Evolutionary conservation across 2,113 vertebrate species (phyloP).

Genomic region (Anolis sagrei): DNA sequence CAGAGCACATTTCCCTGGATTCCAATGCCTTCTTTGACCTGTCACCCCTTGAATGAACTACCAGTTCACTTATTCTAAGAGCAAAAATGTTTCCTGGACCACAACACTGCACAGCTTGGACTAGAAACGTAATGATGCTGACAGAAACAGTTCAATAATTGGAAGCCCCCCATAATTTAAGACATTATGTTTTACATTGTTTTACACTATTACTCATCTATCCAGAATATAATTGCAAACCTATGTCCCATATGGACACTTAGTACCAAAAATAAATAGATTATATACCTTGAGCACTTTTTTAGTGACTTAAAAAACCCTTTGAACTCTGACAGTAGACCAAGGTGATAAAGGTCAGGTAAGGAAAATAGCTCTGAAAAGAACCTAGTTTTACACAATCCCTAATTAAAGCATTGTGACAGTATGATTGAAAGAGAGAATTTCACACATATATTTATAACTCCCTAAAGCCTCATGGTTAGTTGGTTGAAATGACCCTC

Average conservation of each 20-base stretch:
- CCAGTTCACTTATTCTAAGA: no score
- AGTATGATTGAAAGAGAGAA: neutral
- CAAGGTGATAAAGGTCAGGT: neutral
- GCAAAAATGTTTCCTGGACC: no score
- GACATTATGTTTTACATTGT: neutral
- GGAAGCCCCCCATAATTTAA: no score
- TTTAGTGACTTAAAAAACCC: no score
- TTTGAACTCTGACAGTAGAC: neutral
- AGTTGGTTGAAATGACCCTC: neutral
- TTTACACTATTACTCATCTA: neutral
- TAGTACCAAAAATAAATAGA: neutral
- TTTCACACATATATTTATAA: neutral
- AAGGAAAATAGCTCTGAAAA: no score
- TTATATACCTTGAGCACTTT: neutral
- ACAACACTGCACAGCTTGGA: no score
- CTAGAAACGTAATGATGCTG: no score
- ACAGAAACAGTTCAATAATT: no score
- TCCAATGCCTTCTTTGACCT: no score
- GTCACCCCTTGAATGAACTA: no score
- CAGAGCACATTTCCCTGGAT: no score
- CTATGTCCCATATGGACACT: neutral
- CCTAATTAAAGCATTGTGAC: neutral
- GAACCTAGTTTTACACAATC: neutral
- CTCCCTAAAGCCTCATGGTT: neutral
- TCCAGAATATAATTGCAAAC: neutral